Base-by-base conservation (phyloP, 2,797 vertebrate species). In the Chanos chanos region DNA sequence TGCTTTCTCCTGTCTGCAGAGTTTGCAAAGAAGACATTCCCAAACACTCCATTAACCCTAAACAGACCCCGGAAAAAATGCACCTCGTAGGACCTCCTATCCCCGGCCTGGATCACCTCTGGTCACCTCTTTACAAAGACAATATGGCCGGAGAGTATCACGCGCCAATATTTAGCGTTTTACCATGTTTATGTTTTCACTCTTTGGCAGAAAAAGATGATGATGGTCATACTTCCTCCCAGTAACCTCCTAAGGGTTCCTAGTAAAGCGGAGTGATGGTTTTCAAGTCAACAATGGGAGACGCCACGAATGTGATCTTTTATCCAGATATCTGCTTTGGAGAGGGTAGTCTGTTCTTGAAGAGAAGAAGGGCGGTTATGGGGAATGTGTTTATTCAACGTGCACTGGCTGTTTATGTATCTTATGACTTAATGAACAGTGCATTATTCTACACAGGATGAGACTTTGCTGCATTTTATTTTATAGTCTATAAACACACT, bases 401-500 rank as follows among this genome's bases (percentile, higher is more conserved):
- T 62, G 53, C 50, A 54, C 64, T 63, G 64, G 68, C 61, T 73
- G 74, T 76, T 73, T 76, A 70, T 76, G 70, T 73, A 73, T 76
- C 70, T 68, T 73, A 53, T 61, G 66, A 68, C 70, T 71, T 70
- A 71, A 76, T 73, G 74, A 76, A 61, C 58, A 28, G 67, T 28
- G 70, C 57, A 76, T 76, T 73, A 76, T 73, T 76, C 73, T 74
- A 70, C 64, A 55, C 57, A 73, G 74, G 70, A 76, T 76, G 67
- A 62, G 64, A 61, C 68, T 68, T 65, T 61, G 68, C 71, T 67
- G 59, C 64, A 48, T 58, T 70, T 61, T 73, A 70, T 76, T 76
- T 76, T 76, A 73, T 76, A 59, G 74, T 73, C 74, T 76, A 73
- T 76, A 76, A 76, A 76, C 74, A 76, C 64, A 73, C 70, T 73